Percentiles rank a stretch among this genome's conserved stretches.
Evolutionary conservation across 2,797 vertebrate genomes (phyloP).

Genomic region (Sebastes aleutianus): DNA sequence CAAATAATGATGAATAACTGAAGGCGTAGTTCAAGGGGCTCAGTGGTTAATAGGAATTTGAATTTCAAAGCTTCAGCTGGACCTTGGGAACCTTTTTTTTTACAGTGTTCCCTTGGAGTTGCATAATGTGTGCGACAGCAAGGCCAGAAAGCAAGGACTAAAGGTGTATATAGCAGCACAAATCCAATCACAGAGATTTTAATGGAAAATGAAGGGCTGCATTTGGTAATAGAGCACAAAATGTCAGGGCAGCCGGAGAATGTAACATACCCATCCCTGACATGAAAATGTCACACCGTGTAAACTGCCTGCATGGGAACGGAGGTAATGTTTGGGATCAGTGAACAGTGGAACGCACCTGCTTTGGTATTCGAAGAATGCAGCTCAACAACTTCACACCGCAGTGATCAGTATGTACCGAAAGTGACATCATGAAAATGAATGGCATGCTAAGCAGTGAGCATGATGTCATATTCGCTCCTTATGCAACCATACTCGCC

Average conservation of each 20-base stretch:
- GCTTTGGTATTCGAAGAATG: slow-evolving; percentile 40
- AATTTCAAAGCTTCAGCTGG: slow-evolving; percentile 47
- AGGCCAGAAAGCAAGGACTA: slow-evolving; percentile 11
- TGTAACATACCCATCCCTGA: neutral
- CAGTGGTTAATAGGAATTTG: slow-evolving; percentile 8
- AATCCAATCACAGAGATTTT: slow-evolving; percentile 9
- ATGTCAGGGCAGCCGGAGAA: slow-evolving; percentile 38
- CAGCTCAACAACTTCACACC: slow-evolving; percentile 7
- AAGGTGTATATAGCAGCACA: neutral
- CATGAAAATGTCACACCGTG: slow-evolving; percentile 14
- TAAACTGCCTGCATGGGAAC: slow-evolving; percentile 4
- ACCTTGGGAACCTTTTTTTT: slow-evolving; percentile 1
- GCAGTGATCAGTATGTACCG: neutral
- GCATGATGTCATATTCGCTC: slow-evolving; percentile 11
- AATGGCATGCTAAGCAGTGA: slow-evolving; percentile 18
- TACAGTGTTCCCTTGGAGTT: slow-evolving; percentile 2
- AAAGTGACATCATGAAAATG: slow-evolving; percentile 17
- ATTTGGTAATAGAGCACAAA: slow-evolving; percentile 29
- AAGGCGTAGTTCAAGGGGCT: slow-evolving; percentile 13
- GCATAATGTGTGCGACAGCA: slow-evolving; percentile 15
- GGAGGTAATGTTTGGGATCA: slow-evolving; percentile 14
- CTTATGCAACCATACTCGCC: neutral
- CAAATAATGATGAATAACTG: neutral
- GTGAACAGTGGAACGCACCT: slow-evolving; percentile 7
- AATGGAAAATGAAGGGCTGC: slow-evolving; percentile 27